Evolutionary conservation across 1,140 invertebrate genomes (phyloP), one percentile per base, ranked within the genome.

Genomic region (Trigoniulus corallinus): DNA sequence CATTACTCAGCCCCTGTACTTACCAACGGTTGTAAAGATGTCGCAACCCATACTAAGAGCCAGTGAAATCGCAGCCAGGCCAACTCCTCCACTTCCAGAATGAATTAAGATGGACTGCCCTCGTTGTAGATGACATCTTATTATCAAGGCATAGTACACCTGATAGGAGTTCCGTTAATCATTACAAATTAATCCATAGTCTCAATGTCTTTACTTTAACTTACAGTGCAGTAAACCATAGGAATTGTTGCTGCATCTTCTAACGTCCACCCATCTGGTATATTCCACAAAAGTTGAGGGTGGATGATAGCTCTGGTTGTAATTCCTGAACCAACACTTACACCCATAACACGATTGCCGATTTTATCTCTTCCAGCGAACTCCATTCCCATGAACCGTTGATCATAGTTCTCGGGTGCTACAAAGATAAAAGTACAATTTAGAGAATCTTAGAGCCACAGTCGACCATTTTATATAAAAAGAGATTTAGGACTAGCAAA

Each of bases 11-110:
- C n/a, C n/a, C n/a, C n/a, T n/a, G n/a, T n/a, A n/a, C 54, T 46
- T 85, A 39, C 86, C 82, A 26, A 92, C 87, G 0, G 88, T 93
- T 1, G 88, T 91, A 64, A 77, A 94, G 0, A 94, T 72, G 12
- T 83, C 81, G 66, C 88, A 84, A 13, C 85, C 86, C 67, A 82
- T 77, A 60, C 82, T 77, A 4, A 96, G 69, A 25, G 89, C 88
- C 59, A 98, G 88, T 7, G 85, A 73, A 58, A 97, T 96, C 53
- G 91, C 88, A 3, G 92, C 92, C 70, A 93, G 88, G 4, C 93
- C 93, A 22, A 97, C 91, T 59, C 91, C 93, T 56, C 93, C 94
- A 57, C 85, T 83, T 55, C 93, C 93, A 50, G 93, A 88, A 64
- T 98, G 94, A 56, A 98, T 84, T 1, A 98, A 74, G 24, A 98